phyloP scores from a whole-genome alignment of 2,797 vertebrate genomes.

The Epinephelus malabaricus region DNA sequence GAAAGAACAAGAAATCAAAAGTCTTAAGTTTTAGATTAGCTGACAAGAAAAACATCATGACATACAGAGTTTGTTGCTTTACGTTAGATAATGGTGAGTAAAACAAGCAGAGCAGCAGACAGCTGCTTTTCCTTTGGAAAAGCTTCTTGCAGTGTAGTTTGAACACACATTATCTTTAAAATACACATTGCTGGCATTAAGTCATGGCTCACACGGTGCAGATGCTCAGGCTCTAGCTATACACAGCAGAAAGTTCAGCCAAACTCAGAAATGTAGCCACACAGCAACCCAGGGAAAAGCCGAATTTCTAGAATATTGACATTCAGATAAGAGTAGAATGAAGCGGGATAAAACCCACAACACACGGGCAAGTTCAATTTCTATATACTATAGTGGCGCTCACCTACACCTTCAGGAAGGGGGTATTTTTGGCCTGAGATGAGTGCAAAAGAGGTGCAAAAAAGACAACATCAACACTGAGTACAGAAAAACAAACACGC shows the following conservation, averaged over 20 bases:
- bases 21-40: not conserved
- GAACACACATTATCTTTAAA: slow-evolving; percentile 22
- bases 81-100: slow-evolving; percentile 33
- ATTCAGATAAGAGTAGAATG: slow-evolving; percentile 63
- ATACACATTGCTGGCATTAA: slow-evolving; percentile 16
- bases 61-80: slow-evolving; percentile 15
- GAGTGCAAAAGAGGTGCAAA: slow-evolving; percentile 74
- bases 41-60: not conserved
- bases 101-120: slow-evolving; percentile 58
- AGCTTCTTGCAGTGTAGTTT: slow-evolving; percentile 42
- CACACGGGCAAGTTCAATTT: slow-evolving; percentile 67
- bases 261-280: slow-evolving; percentile 48
- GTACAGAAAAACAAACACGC: slow-evolving; percentile 60
- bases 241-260: slow-evolving; percentile 39
- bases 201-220: slow-evolving; percentile 43
- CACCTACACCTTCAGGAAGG: slow-evolving; percentile 89
- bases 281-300: slow-evolving; percentile 54
- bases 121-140: slow-evolving; percentile 50
- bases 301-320: slow-evolving; percentile 64
- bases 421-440: slow-evolving; percentile 90
- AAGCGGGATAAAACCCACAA: slow-evolving; percentile 62
- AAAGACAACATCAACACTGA: slow-evolving; percentile 77
- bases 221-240: slow-evolving; percentile 39
- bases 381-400: slow-evolving; percentile 79
- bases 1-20: slow-evolving; percentile 55